Conservation (phyloP, 2,113 vertebrate species). For the Egretta garzetta region DNA sequence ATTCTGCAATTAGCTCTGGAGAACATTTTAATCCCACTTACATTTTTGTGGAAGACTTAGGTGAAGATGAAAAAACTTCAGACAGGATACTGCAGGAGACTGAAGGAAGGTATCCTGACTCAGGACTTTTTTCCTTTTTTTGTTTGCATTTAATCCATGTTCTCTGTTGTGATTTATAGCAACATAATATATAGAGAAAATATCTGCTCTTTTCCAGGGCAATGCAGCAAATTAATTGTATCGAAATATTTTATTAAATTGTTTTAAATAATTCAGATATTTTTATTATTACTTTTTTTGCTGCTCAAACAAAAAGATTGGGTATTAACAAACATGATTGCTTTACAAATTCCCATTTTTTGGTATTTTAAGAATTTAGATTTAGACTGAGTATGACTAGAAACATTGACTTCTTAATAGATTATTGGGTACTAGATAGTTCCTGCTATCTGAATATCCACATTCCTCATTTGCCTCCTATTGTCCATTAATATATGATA, state of each 20-base stretch:
- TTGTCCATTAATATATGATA: neutral
- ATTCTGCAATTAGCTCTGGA: neutral
- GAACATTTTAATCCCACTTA: neutral
- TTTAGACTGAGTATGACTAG: neutral
- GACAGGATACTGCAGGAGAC: neutral
- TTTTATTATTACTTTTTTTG: neutral
- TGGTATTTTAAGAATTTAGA: neutral
- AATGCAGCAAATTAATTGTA: neutral
- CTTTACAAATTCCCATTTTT: neutral
- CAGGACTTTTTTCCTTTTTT: neutral
- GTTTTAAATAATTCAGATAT: neutral
- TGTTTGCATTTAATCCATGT: neutral
- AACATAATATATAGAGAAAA: neutral
- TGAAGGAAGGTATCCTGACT: neutral
- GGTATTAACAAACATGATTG: neutral
- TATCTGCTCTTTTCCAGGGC: neutral
- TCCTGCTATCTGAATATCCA: neutral
- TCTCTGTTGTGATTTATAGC: neutral
- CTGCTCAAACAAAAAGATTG: neutral
- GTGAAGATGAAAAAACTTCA: neutral
- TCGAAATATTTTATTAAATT: neutral
- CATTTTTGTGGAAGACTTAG: neutral
- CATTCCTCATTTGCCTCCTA: neutral
- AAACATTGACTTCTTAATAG: neutral
- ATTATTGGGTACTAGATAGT: neutral